Evolutionary conservation across 2,888 invertebrate genomes (phyloP).

Genomic region (Drosophila acutilabella): DNA sequence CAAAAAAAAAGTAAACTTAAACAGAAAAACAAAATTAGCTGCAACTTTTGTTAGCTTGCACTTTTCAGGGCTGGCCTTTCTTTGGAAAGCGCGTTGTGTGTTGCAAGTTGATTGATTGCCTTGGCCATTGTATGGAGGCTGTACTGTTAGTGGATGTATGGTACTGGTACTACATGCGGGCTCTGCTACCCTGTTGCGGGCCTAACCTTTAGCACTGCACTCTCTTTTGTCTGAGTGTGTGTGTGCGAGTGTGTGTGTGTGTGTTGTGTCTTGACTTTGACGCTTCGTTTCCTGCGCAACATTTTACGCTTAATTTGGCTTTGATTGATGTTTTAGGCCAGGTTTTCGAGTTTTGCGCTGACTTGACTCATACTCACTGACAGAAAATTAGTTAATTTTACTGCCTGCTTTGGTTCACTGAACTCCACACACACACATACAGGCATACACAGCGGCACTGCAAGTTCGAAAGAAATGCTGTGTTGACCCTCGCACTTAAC

Average conservation of each 20-base stretch:
- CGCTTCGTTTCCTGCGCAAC: conserved; percentile 64
- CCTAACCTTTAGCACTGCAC: conserved; percentile 68
- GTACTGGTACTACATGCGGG: conserved; percentile 60
- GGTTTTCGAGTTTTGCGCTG: conserved; percentile 22
- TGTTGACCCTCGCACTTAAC: conserved; percentile 4
- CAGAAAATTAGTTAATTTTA: conserved; percentile 51
- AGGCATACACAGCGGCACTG: not conserved
- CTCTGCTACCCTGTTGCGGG: conserved; percentile 63
- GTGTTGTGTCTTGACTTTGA: conserved; percentile 57
- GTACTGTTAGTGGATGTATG: conserved; percentile 33
- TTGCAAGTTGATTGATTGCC: conserved; percentile 69
- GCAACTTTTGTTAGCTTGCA: conserved; percentile 67
- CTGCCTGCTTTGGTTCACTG: conserved; percentile 46
- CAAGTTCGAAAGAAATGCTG: not conserved
- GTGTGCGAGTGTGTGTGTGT: conserved; percentile 29
- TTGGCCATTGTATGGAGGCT: conserved; percentile 36
- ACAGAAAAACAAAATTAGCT: conserved; percentile 60
- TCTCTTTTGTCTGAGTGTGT: conserved; percentile 26
- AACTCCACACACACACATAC: conserved; percentile 34
- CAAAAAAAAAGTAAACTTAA: not conserved
- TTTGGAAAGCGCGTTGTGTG: conserved; percentile 64
- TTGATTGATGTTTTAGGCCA: conserved; percentile 73
- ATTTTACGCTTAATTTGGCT: conserved; percentile 79
- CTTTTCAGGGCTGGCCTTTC: conserved; percentile 63
- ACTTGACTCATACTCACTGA: conserved; percentile 31